These are phyloP conservation scores for Drosophila robusta DNA, from an alignment of 2,888 invertebrate species.

Conservation along the genomic window DNA sequence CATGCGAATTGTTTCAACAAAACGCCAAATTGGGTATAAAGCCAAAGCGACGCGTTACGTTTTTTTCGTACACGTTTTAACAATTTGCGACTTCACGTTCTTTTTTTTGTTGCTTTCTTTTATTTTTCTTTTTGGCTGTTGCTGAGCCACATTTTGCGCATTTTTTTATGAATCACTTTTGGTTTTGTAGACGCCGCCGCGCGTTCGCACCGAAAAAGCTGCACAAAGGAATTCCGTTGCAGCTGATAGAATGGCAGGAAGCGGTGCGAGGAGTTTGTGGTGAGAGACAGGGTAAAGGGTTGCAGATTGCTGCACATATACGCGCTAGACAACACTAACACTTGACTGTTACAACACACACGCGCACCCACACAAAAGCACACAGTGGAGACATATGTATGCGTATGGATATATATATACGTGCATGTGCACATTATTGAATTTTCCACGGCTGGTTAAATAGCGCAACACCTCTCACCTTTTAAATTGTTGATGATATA, in stretches of 20 bases:
- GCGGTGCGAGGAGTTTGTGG: constrained; percentile 3
- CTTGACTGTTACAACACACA: constrained; percentile 65
- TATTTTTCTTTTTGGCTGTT: constrained; percentile 34
- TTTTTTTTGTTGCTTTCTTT: constrained; percentile 9
- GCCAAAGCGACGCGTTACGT: constrained; percentile 25
- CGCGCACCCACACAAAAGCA: constrained; percentile 43
- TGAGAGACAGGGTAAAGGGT: constrained; percentile 2
- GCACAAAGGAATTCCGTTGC: constrained; percentile 55
- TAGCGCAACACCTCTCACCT: constrained; percentile 43
- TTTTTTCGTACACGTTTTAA: constrained; percentile 21
- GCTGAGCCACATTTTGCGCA: constrained; percentile 49
- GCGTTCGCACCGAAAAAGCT: constrained; percentile 2
- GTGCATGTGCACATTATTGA: constrained; percentile 66
- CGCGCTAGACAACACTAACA: constrained; percentile 56
- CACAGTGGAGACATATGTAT: constrained; percentile 23
- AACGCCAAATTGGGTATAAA: constrained; percentile 16
- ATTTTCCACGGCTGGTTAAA: constrained; percentile 64
- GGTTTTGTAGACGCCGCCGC: constrained; percentile 26
- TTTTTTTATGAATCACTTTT: constrained; percentile 49
- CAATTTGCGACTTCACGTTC: constrained; percentile 23
- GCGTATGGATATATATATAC: constrained; percentile 13
- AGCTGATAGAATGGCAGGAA: constrained; percentile 31
- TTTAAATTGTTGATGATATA: constrained; percentile 38
- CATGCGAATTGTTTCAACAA: constrained; percentile 66
- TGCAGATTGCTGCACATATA: constrained; percentile 47